Percentiles rank a stretch among this genome's conserved stretches.
Evolutionary conservation across 2,888 invertebrate species (phyloP).

Genomic region (Sphaerophoria rueppellii): DNA sequence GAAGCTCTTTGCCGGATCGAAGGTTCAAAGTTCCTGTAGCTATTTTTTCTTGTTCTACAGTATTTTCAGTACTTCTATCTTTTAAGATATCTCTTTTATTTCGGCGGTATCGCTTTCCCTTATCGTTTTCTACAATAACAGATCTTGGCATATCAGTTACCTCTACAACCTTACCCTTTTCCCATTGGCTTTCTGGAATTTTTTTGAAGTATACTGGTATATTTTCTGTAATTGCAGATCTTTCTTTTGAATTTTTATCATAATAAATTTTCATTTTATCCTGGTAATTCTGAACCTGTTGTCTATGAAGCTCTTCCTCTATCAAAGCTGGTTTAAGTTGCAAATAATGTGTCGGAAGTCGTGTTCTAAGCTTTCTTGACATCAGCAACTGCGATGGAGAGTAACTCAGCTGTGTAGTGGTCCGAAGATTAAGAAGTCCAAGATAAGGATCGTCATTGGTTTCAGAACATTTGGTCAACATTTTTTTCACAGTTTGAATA

Average conservation of each 20-base stretch:
- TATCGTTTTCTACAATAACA: background rate
- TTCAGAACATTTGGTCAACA: no score
- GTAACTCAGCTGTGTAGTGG: conserved; percentile 16
- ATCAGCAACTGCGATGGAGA: conserved; percentile 24
- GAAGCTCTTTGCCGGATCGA: no score
- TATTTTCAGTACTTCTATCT: no score
- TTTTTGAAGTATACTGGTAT: conserved; percentile 12
- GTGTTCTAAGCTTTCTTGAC: conserved; percentile 29
- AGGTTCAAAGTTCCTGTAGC: no score
- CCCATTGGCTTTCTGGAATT: background rate
- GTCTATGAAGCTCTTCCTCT: background rate
- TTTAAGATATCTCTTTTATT: no score
- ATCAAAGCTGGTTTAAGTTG: no score
- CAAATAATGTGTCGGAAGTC: background rate
- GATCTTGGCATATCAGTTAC: conserved; percentile 26
- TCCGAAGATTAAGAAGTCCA: conserved; percentile 22
- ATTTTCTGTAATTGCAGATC: conserved; percentile 7
- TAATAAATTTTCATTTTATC: conserved; percentile 23
- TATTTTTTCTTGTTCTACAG: no score
- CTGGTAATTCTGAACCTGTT: conserved; percentile 13
- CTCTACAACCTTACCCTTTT: conserved; percentile 25
- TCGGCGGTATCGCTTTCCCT: no score
- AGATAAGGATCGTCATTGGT: conserved; percentile 14
- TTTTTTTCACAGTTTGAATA: no score
- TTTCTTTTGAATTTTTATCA: conserved; percentile 18